Evolutionary conservation across 2,888 invertebrate genomes (phyloP).

Genomic region (Macrophya annulata): DNA sequence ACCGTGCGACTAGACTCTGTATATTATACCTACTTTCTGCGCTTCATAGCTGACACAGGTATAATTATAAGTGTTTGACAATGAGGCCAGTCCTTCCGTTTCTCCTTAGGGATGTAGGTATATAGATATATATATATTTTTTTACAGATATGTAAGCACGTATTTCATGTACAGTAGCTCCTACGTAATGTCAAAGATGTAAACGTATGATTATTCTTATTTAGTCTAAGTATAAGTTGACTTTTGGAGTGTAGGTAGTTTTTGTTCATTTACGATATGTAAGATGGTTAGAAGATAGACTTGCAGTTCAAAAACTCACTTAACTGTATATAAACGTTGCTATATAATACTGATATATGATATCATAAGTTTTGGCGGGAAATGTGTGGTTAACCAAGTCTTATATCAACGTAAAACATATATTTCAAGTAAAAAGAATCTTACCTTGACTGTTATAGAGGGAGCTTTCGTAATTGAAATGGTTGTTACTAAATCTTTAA

Average conservation of each 20-base stretch:
- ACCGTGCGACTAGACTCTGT: neutral
- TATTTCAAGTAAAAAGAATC: neutral
- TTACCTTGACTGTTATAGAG: neutral
- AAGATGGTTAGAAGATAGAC: neutral
- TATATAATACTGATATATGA: neutral
- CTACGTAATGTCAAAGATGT: neutral
- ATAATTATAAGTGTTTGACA: constrained; percentile 10
- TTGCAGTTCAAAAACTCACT: neutral
- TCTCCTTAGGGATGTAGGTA: constrained; percentile 14
- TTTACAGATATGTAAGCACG: too few relatives aligned
- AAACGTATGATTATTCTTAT: neutral
- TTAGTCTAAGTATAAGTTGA: too few relatives aligned
- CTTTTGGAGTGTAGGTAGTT: too few relatives aligned
- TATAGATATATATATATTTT: too few relatives aligned
- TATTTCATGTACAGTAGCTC: neutral
- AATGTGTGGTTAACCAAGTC: neutral
- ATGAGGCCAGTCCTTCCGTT: constrained; percentile 30
- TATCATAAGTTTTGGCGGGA: constrained; percentile 1
- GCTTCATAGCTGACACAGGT: neutral
- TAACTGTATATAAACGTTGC: neutral
- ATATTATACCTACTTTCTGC: neutral
- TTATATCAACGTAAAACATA: neutral
- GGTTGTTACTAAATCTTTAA: constrained; percentile 18
- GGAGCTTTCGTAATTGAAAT: constrained; percentile 7
- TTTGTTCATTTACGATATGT: too few relatives aligned